Evolutionary conservation across 2,797 vertebrate genomes (phyloP).

Genomic region (Neomorphus geoffroyi): DNA sequence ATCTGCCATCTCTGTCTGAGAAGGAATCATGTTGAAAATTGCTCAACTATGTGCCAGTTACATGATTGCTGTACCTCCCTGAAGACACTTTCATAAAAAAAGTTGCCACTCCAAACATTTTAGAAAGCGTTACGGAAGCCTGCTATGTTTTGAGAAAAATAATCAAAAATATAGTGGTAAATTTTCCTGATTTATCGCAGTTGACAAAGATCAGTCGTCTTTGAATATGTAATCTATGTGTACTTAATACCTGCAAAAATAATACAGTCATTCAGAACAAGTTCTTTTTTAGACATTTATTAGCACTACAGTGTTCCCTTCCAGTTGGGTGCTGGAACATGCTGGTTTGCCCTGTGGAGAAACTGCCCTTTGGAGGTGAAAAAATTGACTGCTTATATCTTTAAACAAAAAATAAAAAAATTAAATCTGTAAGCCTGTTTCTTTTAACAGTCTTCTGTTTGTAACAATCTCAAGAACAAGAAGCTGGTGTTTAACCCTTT

Average conservation of each 20-base stretch:
- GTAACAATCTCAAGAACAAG: background rate
- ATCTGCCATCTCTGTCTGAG: background rate
- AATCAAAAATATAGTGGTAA: background rate
- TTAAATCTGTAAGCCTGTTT: background rate
- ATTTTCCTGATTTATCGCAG: background rate
- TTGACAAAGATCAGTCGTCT: background rate
- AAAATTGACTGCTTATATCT: background rate
- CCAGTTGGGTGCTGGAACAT: background rate
- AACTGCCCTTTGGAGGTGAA: background rate
- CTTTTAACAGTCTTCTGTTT: background rate
- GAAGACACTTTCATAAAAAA: background rate
- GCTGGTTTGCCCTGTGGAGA: background rate
- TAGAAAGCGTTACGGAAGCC: background rate
- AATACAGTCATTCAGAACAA: background rate
- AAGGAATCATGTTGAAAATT: background rate
- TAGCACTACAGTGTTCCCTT: background rate
- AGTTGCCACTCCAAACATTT: background rate
- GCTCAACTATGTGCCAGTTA: background rate
- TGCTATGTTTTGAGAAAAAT: background rate
- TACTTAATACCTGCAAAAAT: background rate
- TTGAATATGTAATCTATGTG: background rate
- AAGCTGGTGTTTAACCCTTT: background rate
- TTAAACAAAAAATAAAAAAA: background rate
- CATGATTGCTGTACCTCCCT: background rate
- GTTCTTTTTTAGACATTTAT: background rate